A percentile compares a stretch with the other conserved stretches of the same genome.
Conservation (phyloP, 1,140 invertebrate species). For the Zaprionus nigranus region DNA sequence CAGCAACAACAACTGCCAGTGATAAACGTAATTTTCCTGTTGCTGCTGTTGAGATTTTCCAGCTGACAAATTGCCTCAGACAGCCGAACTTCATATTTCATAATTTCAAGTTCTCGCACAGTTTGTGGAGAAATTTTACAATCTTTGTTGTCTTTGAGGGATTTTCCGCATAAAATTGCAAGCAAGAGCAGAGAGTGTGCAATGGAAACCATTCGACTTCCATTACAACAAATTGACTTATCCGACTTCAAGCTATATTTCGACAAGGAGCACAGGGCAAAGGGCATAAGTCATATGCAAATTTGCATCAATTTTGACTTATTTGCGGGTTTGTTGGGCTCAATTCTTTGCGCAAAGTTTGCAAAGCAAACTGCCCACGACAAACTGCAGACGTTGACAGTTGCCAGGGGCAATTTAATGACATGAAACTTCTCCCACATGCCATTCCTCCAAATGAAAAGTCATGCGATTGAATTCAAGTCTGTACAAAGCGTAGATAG, state of each 20-base stretch:
- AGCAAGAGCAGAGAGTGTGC: not conserved
- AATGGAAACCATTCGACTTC: constrained; percentile 41
- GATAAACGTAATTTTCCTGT: constrained; percentile 58
- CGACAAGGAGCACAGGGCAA: constrained; percentile 12
- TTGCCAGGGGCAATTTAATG: constrained; percentile 28
- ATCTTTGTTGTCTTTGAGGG: constrained; percentile 17
- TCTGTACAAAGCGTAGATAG: too few species aligned
- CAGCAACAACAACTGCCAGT: constrained; percentile 31
- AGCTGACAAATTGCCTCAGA: constrained; percentile 60
- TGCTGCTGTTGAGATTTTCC: constrained; percentile 51
- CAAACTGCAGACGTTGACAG: constrained; percentile 51
- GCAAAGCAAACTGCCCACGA: constrained; percentile 47
- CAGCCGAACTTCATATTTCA: constrained; percentile 51
- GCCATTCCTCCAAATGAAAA: not conserved
- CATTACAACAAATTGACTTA: constrained; percentile 57
- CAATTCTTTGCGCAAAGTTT: constrained; percentile 38
- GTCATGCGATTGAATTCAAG: not conserved
- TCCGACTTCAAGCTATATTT: constrained; percentile 48
- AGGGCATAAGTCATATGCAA: constrained; percentile 49
- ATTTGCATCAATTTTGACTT: constrained; percentile 63
- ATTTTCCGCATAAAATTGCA: constrained; percentile 1
- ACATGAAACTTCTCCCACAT: too few species aligned
- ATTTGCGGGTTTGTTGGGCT: constrained; percentile 35
- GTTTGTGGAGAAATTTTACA: constrained; percentile 40
- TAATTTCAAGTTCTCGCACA: constrained; percentile 44